Percentiles rank a stretch among this genome's conserved stretches.
phyloP scores from a whole-genome alignment of 2,797 vertebrate genomes.

The Neostethus bicornis region DNA sequence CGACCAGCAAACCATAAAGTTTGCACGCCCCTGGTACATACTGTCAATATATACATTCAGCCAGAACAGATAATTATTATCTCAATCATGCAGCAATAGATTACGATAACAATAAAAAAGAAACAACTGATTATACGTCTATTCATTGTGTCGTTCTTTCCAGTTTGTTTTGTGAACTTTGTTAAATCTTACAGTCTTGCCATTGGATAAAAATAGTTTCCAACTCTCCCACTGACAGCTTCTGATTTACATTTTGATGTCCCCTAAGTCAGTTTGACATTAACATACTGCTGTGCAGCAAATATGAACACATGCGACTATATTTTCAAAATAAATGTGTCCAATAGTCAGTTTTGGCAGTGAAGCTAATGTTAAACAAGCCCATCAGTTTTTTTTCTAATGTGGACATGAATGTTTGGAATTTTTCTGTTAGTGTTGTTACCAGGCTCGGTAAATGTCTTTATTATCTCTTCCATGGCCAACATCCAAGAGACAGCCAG shows the following conservation, averaged over 20 bases:
- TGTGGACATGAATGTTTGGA: not conserved
- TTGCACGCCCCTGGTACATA: too few relatives aligned
- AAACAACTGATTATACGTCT: not conserved
- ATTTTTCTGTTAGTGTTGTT: not conserved
- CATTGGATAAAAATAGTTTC: not conserved
- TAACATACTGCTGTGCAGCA: not conserved
- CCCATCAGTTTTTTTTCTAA: not conserved
- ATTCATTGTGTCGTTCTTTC: not conserved
- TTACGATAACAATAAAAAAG: too few relatives aligned
- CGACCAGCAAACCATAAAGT: too few relatives aligned
- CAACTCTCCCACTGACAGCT: not conserved
- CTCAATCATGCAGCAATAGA: too few relatives aligned
- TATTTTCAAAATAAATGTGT: not conserved
- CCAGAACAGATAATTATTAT: too few relatives aligned
- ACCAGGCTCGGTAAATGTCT: conserved; percentile 84
- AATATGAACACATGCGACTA: not conserved
- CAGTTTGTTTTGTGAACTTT: not conserved
- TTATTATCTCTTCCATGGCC: conserved; percentile 88
- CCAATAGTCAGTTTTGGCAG: too few relatives aligned
- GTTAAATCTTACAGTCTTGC: not conserved
- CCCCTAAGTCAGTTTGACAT: not conserved
- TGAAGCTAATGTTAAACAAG: too few relatives aligned
- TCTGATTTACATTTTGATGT: not conserved
- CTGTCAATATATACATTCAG: too few relatives aligned
- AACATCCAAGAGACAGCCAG: conserved; percentile 88